phyloP scores from a whole-genome alignment of 2,797 vertebrate genomes.

The Galago senegalensis region DNA sequence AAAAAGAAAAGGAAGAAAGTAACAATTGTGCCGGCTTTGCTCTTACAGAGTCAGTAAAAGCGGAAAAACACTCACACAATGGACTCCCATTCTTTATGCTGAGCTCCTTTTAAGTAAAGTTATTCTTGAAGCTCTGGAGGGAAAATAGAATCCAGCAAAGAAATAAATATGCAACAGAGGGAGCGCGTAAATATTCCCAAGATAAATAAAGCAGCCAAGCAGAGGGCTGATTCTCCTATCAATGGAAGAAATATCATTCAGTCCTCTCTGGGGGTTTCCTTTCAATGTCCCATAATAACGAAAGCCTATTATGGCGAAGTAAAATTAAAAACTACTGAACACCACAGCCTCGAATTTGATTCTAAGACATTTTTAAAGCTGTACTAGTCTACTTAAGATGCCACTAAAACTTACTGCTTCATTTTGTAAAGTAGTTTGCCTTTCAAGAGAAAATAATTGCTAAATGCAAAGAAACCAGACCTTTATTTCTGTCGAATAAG shows the following conservation, averaged over 20 bases:
- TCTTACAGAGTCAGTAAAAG: constrained; percentile 22
- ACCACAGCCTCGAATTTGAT: constrained; percentile 45
- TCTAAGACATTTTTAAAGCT: constrained; percentile 64
- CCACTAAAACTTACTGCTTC: constrained; percentile 55
- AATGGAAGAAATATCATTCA: not conserved
- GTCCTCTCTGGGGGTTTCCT: not conserved
- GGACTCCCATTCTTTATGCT: not conserved
- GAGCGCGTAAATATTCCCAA: constrained; percentile 30
- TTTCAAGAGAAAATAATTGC: constrained; percentile 65
- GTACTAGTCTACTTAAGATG: constrained; percentile 68
- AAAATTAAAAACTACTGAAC: constrained; percentile 78
- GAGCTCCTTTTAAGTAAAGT: constrained; percentile 48
- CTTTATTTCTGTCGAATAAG: constrained; percentile 43
- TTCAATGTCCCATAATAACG: constrained; percentile 49
- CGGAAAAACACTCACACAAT: not conserved
- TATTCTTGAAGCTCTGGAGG: constrained; percentile 3
- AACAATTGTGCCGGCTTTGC: not conserved
- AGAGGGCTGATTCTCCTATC: not conserved
- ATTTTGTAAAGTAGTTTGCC: constrained; percentile 61
- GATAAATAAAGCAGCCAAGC: not conserved
- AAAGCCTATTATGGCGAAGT: constrained; percentile 53
- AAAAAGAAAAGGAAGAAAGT: not conserved
- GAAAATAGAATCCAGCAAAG: constrained; percentile 63
- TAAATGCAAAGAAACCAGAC: not conserved
- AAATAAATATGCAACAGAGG: constrained; percentile 69